Conservation (phyloP, 2,888 invertebrate genomes). For the Dendrolimus pini region DNA sequence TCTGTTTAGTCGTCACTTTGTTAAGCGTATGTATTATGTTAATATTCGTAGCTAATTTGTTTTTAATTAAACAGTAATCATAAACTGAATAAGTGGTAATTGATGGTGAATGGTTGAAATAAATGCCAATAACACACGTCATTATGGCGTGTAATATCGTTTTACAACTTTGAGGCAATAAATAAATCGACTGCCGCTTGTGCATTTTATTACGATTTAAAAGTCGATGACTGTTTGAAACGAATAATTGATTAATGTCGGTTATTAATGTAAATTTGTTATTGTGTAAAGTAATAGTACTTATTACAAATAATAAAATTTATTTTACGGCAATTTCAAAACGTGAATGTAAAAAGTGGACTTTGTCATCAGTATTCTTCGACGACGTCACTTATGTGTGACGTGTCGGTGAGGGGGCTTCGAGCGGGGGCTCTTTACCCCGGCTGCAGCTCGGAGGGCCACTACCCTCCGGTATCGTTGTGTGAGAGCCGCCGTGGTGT, state of each 20-base stretch:
- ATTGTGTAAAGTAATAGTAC: conserved; percentile 31
- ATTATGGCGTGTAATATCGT: conserved; percentile 73
- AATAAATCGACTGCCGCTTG: conserved; percentile 74
- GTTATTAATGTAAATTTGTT: conserved; percentile 68
- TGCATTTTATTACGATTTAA: conserved; percentile 75
- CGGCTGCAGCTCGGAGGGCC: no score
- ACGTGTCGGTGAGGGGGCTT: no score
- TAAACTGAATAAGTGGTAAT: conserved; percentile 49
- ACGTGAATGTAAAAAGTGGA: neutral
- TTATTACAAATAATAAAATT: neutral
- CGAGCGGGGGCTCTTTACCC: no score
- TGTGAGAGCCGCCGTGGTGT: no score
- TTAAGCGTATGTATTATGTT: no score
- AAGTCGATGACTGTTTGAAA: conserved; percentile 70
- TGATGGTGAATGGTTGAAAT: conserved; percentile 66
- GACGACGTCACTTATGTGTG: no score
- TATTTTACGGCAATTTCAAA: neutral
- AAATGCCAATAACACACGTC: conserved; percentile 72
- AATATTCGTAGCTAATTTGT: conserved; percentile 33
- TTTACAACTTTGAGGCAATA: conserved; percentile 74
- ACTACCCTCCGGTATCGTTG: no score
- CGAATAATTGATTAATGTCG: conserved; percentile 71
- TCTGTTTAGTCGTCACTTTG: no score
- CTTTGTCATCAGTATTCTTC: no score
- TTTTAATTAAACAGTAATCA: conserved; percentile 65